Conservation (phyloP, 2,888 invertebrate genomes). For the Pollenia amentaria region DNA sequence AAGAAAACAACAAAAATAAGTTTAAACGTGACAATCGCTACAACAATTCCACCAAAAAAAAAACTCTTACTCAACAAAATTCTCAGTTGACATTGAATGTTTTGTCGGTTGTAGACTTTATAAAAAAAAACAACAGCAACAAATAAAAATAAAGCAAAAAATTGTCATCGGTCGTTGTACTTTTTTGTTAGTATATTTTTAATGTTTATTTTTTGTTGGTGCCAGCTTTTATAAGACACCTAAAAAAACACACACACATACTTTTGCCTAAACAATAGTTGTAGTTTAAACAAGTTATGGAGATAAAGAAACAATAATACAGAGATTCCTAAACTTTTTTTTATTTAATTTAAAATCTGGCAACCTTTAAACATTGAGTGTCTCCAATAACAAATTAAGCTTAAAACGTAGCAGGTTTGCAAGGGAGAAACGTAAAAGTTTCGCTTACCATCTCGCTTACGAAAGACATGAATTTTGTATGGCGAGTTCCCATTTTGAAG, state of each 20-base stretch:
- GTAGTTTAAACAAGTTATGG: background rate
- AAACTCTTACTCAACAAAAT: constrained; percentile 59
- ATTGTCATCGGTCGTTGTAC: constrained; percentile 71
- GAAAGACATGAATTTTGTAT: too few relatives aligned
- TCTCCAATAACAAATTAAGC: too few relatives aligned
- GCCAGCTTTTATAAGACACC: background rate
- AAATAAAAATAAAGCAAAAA: constrained; percentile 59
- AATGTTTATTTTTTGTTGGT: constrained; percentile 14
- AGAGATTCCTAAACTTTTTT: constrained; percentile 33
- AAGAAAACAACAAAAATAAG: background rate
- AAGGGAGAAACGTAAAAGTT: too few relatives aligned
- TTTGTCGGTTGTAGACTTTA: constrained; percentile 22
- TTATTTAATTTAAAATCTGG: too few relatives aligned
- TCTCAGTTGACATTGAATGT: constrained; percentile 68
- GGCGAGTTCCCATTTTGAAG: too few relatives aligned
- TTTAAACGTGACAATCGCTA: constrained; percentile 64
- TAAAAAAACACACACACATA: constrained; percentile 20
- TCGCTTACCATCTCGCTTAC: too few relatives aligned
- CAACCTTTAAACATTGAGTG: too few relatives aligned
- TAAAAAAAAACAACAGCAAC: constrained; percentile 29
- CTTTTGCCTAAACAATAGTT: constrained; percentile 45
- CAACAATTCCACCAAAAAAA: constrained; percentile 20
- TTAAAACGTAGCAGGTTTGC: too few relatives aligned
- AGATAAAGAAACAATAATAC: constrained; percentile 13
- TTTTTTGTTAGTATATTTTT: constrained; percentile 23